Evolutionary conservation across 30 jellyfish, hydroid and myxozoan genomes (phyloP).

Genomic region (Cassiopea xamachana): DNA sequence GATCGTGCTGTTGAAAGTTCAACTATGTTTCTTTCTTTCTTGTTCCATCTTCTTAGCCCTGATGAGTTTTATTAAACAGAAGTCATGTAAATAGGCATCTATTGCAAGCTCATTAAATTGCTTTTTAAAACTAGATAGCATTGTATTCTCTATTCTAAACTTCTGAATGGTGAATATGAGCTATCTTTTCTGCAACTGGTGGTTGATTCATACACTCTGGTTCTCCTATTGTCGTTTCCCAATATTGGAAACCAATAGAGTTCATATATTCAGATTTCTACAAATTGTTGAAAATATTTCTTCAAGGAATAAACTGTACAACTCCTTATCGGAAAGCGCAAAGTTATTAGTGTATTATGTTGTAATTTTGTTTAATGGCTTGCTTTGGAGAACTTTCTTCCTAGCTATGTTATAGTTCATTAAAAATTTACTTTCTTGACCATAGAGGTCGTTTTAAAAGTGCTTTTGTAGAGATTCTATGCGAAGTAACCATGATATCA

Average conservation of each 20-base stretch:
- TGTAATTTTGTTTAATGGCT: no score
- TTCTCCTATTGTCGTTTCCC: not conserved
- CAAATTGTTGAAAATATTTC: not conserved
- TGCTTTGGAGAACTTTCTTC: no score
- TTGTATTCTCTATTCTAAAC: not conserved
- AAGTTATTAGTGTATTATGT: no score
- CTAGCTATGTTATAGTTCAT: not conserved
- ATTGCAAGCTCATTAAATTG: no score
- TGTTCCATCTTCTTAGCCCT: no score
- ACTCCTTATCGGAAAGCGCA: no score
- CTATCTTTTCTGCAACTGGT: not conserved
- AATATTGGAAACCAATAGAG: not conserved
- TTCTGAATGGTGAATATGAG: not conserved
- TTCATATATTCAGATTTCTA: not conserved
- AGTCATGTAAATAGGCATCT: no score
- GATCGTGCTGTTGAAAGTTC: no score
- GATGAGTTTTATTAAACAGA: no score
- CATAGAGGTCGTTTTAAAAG: not conserved
- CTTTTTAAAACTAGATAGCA: no score
- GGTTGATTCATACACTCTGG: slow-evolving; percentile 11
- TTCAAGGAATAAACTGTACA: no score
- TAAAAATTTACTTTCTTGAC: not conserved
- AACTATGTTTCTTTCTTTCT: no score
- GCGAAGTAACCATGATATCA: not conserved
- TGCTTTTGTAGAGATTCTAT: not conserved